A percentile compares a stretch with the other conserved stretches of the same genome.
phyloP scores from a whole-genome alignment of 2,888 invertebrate genomes.

The Notodonta ziczac region DNA sequence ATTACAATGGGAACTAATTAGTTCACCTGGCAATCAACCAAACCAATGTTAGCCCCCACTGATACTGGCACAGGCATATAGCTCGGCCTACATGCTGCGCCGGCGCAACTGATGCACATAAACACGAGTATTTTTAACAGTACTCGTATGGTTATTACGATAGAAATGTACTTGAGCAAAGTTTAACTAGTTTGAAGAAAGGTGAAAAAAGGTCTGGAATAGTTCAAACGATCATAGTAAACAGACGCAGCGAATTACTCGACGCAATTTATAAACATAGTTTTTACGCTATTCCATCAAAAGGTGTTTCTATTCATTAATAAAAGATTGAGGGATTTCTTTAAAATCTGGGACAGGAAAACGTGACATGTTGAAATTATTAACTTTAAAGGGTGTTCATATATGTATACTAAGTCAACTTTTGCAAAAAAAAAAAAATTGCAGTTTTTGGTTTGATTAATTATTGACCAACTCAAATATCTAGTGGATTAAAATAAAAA shows the following conservation, averaged over 20 bases:
- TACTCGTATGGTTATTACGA: conserved; percentile 19
- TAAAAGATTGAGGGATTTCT: too few relatives aligned
- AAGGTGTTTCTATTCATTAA: background rate
- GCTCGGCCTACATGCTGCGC: conserved; percentile 44
- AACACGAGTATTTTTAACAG: conserved; percentile 39
- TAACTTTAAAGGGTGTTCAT: too few relatives aligned
- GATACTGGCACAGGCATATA: conserved; percentile 42
- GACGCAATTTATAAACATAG: background rate
- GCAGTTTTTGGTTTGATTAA: too few relatives aligned
- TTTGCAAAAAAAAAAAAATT: too few relatives aligned
- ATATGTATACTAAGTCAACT: too few relatives aligned
- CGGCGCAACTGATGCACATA: conserved; percentile 35
- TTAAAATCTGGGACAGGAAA: background rate
- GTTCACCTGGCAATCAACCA: conserved; percentile 48
- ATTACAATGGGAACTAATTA: background rate
- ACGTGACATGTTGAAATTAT: background rate
- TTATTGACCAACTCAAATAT: too few relatives aligned
- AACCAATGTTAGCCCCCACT: conserved; percentile 40
- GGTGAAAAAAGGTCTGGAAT: conserved; percentile 10
- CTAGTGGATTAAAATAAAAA: too few relatives aligned
- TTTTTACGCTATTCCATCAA: conserved; percentile 1
- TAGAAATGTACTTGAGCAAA: conserved; percentile 10
- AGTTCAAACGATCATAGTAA: conserved; percentile 6
- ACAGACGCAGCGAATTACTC: conserved; percentile 7
- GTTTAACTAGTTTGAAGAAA: conserved; percentile 11